A percentile compares a stretch with the other conserved stretches of the same genome.
These are phyloP conservation scores for Hydrochoerus hydrochaeris DNA, from an alignment of 2,113 vertebrate species.

Conservation along the genomic window DNA sequence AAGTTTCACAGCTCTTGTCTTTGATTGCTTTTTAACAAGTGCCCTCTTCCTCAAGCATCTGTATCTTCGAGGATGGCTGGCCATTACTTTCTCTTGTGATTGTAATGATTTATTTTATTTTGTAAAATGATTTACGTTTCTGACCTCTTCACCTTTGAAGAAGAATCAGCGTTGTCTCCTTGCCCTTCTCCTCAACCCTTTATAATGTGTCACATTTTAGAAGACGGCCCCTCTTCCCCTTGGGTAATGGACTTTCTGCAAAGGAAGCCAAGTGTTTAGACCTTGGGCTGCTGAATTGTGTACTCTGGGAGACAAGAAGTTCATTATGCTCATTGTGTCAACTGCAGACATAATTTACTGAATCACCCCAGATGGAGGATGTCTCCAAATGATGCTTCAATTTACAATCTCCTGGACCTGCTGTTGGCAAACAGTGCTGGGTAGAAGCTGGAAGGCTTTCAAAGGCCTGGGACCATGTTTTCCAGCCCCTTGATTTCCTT, in stretches of 20 bases:
- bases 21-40: background rate
- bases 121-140: conserved; percentile 24
- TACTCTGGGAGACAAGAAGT: conserved; percentile 71
- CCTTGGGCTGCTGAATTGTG: conserved; percentile 70
- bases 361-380: conserved; percentile 72
- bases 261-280: conserved; percentile 52
- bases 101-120: conserved; percentile 38
- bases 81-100: background rate
- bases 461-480: background rate
- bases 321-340: conserved; percentile 77
- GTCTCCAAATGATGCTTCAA: conserved; percentile 75
- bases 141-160: conserved; percentile 15
- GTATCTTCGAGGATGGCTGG: background rate
- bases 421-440: conserved; percentile 63
- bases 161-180: background rate
- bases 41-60: background rate
- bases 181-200: background rate
- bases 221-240: background rate
- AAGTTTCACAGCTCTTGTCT: background rate
- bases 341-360: conserved; percentile 78
- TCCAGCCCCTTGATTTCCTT: background rate
- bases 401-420: conserved; percentile 48
- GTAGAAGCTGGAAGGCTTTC: background rate
- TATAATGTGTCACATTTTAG: background rate
- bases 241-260: conserved; percentile 60